Percentiles rank a stretch among this genome's conserved stretches.
Conservation (phyloP, 1,140 invertebrate species). For the Daktulosphaira vitifoliae region DNA sequence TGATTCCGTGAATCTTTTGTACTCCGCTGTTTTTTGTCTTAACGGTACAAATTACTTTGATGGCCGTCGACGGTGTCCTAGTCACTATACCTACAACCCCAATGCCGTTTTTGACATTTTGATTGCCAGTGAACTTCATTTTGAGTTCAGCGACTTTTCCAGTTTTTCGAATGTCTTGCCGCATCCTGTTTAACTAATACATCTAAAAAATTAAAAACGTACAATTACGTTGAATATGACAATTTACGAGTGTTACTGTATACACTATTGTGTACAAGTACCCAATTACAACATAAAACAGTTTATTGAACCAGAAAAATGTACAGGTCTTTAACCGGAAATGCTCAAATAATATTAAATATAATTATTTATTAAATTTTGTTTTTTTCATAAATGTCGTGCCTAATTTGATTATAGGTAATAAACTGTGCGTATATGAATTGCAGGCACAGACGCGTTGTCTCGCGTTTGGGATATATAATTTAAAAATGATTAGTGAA, state of each 20-base stretch:
- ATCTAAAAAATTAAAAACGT: background rate
- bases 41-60: too few species aligned
- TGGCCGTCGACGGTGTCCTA: slow-evolving; percentile 17
- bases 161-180: slow-evolving; percentile 22
- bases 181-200: background rate
- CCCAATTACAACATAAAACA: background rate
- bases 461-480: slow-evolving; percentile 7
- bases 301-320: slow-evolving; percentile 24
- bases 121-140: slow-evolving; percentile 23
- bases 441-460: background rate
- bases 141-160: slow-evolving; percentile 19
- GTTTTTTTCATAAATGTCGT: slow-evolving; percentile 11
- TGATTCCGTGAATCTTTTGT: too few species aligned
- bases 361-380: slow-evolving; percentile 3
- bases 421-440: background rate
- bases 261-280: background rate
- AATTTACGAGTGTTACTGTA: background rate
- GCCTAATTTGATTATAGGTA: background rate
- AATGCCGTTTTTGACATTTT: slow-evolving; percentile 33
- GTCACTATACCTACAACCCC: slow-evolving; percentile 13
- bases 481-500: slow-evolving; percentile 33
- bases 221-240: background rate
- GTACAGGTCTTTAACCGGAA: slow-evolving; percentile 12
- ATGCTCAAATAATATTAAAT: background rate
- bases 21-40: too few species aligned